Conservation (phyloP, 2,113 vertebrate genomes). For the Aramus guarauna region DNA sequence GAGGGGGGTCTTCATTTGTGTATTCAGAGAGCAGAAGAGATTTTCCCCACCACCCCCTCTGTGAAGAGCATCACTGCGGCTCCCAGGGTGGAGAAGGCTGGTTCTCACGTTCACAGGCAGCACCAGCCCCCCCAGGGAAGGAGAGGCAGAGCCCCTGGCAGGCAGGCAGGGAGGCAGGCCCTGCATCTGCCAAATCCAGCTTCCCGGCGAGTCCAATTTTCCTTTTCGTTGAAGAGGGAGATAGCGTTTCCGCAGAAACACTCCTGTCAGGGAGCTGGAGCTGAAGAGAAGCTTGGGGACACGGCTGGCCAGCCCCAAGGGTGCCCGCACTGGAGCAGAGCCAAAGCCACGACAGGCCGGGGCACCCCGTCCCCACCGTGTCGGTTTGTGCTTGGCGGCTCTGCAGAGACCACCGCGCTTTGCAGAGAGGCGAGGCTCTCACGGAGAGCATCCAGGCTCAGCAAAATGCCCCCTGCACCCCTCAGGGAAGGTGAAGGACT, state of each 20-base stretch:
- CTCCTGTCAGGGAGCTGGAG: not conserved
- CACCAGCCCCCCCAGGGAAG: not conserved
- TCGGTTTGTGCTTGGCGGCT: not conserved
- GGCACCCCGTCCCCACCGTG: too few relatives aligned
- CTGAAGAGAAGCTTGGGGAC: not conserved
- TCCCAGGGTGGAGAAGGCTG: not conserved
- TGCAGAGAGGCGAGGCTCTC: not conserved
- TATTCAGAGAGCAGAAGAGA: not conserved
- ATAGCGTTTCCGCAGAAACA: not conserved
- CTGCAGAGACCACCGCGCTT: fast-evolving
- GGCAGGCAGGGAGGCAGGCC: not conserved
- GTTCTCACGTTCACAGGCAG: not conserved
- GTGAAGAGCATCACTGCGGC: not conserved
- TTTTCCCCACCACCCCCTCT: fast-evolving
- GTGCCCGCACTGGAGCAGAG: not conserved
- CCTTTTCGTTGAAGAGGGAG: not conserved
- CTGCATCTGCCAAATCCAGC: not conserved
- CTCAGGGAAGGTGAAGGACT: not conserved
- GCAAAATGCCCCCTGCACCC: not conserved
- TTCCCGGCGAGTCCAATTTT: not conserved
- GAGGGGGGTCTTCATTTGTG: not conserved
- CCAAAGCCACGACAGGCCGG: not conserved
- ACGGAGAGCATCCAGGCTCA: not conserved
- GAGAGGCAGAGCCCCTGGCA: not conserved
- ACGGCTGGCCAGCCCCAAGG: not conserved